Percentiles rank a stretch among this genome's conserved stretches.
These are phyloP conservation scores for Tenualosa thibaudeaui DNA, from an alignment of 2,797 vertebrate genomes.

Conservation along the genomic window DNA sequence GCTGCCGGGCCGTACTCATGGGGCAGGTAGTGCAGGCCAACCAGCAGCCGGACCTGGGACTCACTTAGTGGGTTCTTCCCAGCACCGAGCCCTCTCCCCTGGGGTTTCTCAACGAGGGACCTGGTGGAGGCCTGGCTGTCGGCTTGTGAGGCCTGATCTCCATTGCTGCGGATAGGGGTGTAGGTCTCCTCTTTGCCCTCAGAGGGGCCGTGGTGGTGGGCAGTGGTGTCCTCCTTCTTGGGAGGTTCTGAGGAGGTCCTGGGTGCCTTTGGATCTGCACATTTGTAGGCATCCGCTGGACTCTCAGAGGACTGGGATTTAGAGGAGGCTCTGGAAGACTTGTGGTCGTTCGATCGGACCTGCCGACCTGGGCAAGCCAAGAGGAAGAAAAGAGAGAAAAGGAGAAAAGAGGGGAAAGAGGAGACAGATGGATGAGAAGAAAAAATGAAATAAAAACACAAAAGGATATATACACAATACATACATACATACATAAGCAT, in stretches of 20 bases:
- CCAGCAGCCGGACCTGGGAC: conserved; percentile 77
- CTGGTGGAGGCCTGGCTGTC: conserved; percentile 42
- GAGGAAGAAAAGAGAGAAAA: background rate
- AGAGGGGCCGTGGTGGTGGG: conserved; percentile 11
- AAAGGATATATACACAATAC: background rate
- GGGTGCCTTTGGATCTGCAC: conserved; percentile 53
- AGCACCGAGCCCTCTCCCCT: conserved; percentile 54
- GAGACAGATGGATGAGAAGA: background rate
- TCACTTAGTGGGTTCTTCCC: conserved; percentile 71
- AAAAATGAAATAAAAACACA: background rate
- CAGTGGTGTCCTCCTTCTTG: conserved; percentile 35
- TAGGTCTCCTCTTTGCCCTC: conserved; percentile 17
- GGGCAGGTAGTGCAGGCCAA: conserved; percentile 84
- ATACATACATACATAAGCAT: background rate
- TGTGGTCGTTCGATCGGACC: conserved; percentile 61
- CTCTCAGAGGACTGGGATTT: conserved; percentile 64
- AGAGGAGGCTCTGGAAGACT: conserved; percentile 54
- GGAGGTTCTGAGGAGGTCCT: conserved; percentile 65
- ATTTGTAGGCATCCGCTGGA: conserved; percentile 55
- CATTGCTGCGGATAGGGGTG: conserved; percentile 35
- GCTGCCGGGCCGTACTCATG: conserved; percentile 79
- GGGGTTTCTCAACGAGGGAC: conserved; percentile 56
- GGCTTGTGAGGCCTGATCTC: conserved; percentile 48
- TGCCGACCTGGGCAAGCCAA: conserved; percentile 65
- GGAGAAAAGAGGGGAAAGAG: background rate